Base-by-base conservation (phyloP, 2,113 vertebrate genomes). In the Elanus axillaris region DNA sequence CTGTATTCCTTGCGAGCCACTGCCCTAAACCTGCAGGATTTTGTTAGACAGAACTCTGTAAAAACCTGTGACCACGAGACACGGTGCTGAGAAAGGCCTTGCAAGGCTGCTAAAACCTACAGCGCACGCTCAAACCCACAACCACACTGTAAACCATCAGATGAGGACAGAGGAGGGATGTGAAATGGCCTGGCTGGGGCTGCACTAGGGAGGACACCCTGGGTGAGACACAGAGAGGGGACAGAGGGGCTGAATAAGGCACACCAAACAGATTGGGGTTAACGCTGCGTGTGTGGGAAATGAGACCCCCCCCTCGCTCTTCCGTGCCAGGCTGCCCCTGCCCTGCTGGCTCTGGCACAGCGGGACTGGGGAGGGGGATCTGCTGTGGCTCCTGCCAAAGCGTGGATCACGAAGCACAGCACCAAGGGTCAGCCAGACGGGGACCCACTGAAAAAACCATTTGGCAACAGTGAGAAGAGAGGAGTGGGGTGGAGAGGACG, bases 231-330 rank as follows among this genome's bases (percentile, higher is more conserved):
- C 2, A 5, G 40, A 47, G 48, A 2, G 25, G 69, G 79, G 75
- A 66, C 42, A 43, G 43, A 75, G 32, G 80, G 86, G 77, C 85
- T 87, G 94, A 95, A 58, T 97, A 97, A 97, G 97, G 96, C 97
- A 97, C 97, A 94, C 68, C 31, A 4, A 94, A 94, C 89, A 79
- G 97, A 89, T 4, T 4, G 91, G 95, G 96, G 73, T 36, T 75
- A 58, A 66, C 13, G 31, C 78, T 87, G 94, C 7, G 3, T 58
- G 76, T 59, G 75, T 71, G 87, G 88, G 77, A 90, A 91, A 59
- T 21, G 82, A 86, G 40, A 66, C 42, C 50, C 40, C 48, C 16
- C 10, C 53, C 27, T 53, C 1, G 1, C 53, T 45, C 32, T 16
- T 36, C 71, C 47, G 7, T 17, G 40, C 91, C 4, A 5, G 80